Conservation (phyloP, 2,888 invertebrate genomes). For the Neoaliturus tenellus region DNA sequence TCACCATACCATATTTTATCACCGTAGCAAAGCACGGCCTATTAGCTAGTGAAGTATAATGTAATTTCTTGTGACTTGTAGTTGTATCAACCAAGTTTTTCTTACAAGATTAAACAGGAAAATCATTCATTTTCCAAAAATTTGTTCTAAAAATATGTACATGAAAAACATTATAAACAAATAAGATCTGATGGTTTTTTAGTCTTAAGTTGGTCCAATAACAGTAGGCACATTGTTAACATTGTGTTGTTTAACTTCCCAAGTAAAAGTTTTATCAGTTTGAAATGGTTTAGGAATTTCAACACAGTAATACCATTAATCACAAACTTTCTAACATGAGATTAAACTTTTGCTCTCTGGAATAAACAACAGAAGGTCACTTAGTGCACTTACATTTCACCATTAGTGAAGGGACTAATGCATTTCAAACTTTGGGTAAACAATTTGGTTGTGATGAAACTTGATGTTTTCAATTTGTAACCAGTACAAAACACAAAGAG, state of each 20-base stretch:
- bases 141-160: too few relatives aligned
- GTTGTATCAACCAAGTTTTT: too few relatives aligned
- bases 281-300: background rate
- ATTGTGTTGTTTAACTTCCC: background rate
- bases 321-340: background rate
- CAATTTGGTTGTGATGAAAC: background rate
- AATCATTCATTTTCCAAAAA: too few relatives aligned
- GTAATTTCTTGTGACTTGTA: too few relatives aligned
- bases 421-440: background rate
- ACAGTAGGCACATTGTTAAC: too few relatives aligned
- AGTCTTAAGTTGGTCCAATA: too few relatives aligned
- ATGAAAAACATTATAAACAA: too few relatives aligned
- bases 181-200: too few relatives aligned
- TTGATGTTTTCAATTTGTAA: background rate
- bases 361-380: constrained; percentile 1
- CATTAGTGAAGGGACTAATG: background rate
- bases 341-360: background rate
- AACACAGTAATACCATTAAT: background rate
- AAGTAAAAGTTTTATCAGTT: background rate
- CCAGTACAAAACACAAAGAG: background rate
- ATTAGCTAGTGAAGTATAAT: too few relatives aligned
- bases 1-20: too few relatives aligned
- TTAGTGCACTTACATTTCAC: background rate
- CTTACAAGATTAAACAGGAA: too few relatives aligned
- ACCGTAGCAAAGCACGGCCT: too few relatives aligned